phyloP scores from a whole-genome alignment of 2,888 invertebrate genomes.

The Chelonus formosanus region DNA sequence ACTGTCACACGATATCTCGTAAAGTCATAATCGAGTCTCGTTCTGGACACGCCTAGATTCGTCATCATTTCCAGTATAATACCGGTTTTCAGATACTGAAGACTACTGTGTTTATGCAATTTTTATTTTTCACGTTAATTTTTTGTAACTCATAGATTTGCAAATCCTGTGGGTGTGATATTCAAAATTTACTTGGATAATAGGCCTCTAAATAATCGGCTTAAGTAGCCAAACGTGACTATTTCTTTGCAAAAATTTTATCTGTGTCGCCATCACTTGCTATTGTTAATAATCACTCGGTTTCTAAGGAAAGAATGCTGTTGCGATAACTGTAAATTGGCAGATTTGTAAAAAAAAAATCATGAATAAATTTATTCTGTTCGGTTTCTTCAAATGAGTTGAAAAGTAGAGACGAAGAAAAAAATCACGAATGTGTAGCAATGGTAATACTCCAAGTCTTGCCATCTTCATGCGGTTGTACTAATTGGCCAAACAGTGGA shows the following conservation, averaged over 20 bases:
- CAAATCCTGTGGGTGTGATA: not conserved
- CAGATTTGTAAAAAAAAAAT: too few relatives aligned
- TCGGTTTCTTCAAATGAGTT: not conserved
- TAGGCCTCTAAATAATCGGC: not conserved
- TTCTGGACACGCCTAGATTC: slow-evolving; percentile 51
- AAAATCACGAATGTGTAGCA: slow-evolving; percentile 9
- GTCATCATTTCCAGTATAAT: slow-evolving; percentile 44
- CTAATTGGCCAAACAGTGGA: slow-evolving; percentile 55
- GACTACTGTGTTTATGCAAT: not conserved
- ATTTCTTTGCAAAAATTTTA: slow-evolving; percentile 1
- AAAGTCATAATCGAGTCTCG: slow-evolving; percentile 47
- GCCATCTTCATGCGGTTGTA: slow-evolving; percentile 40
- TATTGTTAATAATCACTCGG: not conserved
- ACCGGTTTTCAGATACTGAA: slow-evolving; percentile 13
- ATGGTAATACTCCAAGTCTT: slow-evolving; percentile 38
- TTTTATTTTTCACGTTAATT: too few relatives aligned
- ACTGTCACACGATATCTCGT: slow-evolving; percentile 42
- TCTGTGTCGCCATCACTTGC: not conserved
- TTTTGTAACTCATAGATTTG: not conserved
- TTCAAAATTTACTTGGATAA: not conserved
- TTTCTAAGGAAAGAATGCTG: not conserved
- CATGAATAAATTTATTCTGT: too few relatives aligned
- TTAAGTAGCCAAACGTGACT: not conserved
- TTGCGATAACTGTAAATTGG: too few relatives aligned
- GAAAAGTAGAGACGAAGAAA: slow-evolving; percentile 9